These are phyloP conservation scores for Sisor rabdophorus DNA, from an alignment of 2,113 vertebrate genomes.

Conservation along the genomic window DNA sequence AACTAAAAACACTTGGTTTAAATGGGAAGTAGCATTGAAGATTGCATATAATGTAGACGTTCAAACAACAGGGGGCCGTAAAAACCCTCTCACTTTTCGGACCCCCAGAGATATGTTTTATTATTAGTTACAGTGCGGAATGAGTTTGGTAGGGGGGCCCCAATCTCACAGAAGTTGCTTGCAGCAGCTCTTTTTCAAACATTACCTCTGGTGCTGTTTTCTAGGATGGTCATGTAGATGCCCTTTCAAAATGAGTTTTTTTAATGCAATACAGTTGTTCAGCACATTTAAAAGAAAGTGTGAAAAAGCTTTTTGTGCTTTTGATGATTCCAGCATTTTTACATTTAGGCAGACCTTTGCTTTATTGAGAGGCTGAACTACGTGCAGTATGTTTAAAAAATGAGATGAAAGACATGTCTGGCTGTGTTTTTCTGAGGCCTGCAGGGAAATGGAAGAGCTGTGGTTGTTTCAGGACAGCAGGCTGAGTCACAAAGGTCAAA, in stretches of 20 bases:
- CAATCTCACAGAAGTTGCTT: too few relatives aligned
- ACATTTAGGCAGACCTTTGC: slow-evolving; percentile 22
- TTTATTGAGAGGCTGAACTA: slow-evolving; percentile 28
- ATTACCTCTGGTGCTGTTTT: neutral
- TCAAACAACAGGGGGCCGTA: too few relatives aligned
- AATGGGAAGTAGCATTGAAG: neutral
- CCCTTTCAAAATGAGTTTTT: neutral
- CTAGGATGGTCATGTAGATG: neutral
- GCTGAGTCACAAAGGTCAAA: slow-evolving; percentile 46
- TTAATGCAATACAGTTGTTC: neutral
- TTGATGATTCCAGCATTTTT: slow-evolving; percentile 10
- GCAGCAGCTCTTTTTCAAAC: neutral
- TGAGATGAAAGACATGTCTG: slow-evolving; percentile 28
- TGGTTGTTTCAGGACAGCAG: slow-evolving; percentile 43
- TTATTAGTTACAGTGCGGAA: too few relatives aligned
- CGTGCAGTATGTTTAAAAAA: slow-evolving; percentile 26
- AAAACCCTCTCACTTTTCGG: too few relatives aligned
- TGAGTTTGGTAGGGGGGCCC: too few relatives aligned
- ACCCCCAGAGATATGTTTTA: too few relatives aligned
- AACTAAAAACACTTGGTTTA: neutral
- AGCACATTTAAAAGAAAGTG: slow-evolving; percentile 29
- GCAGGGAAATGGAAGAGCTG: slow-evolving; percentile 31
- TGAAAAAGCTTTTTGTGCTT: neutral
- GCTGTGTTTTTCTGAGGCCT: slow-evolving; percentile 28
- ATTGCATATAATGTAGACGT: neutral